Evolutionary conservation across 2,113 vertebrate species (phyloP), one percentile per base, ranked within the genome.

Genomic region (Collichthys lucidus): DNA sequence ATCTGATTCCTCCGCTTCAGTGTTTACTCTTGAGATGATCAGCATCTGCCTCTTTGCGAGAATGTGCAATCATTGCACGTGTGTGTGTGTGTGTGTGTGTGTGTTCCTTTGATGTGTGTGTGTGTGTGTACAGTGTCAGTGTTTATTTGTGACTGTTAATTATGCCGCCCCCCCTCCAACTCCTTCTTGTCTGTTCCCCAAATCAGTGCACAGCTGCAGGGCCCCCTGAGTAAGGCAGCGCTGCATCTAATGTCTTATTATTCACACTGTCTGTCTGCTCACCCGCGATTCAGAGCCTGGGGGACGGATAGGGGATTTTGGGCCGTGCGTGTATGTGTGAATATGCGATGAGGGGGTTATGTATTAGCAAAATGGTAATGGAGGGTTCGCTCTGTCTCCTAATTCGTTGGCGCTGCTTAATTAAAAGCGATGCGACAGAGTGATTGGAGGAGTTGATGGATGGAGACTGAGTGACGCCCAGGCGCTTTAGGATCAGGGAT

Each of bases 221-320:
- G 61, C 75, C 88, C 81, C 82, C 20, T 66, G 82, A 86, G 82
- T 73, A 56, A 79, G 77, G 84, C 88, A 86, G 67, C 4, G 3
- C 90, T 89, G 81, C 89, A 71, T 83, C 86, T 90, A 91, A 89
- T 88, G 91, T 92, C 92, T 89, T 89, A 92, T 93, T 94, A 93
- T 93, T 89, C 89, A 92, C 86, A 55, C 88, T 90, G 88, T 91
- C 91, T 91, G 86, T 90, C 89, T 92, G 80, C 87, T 89, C 84
- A 90, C 73, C 83, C 89, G 84, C 83, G 79, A 74, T 73, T 72
- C 78, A 79, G 83, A 71, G 88, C 88, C 86, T 73, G 67, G 73
- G 85, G 92, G 81, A 79, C 67, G 31, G 67, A 81, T 49, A 71
- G 64, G 71, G 67, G 83, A 55, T 71, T 80, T 87, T 56, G 46